Base-by-base conservation (phyloP, 2,797 vertebrate genomes). In the Eupleurogrammus muticus region DNA sequence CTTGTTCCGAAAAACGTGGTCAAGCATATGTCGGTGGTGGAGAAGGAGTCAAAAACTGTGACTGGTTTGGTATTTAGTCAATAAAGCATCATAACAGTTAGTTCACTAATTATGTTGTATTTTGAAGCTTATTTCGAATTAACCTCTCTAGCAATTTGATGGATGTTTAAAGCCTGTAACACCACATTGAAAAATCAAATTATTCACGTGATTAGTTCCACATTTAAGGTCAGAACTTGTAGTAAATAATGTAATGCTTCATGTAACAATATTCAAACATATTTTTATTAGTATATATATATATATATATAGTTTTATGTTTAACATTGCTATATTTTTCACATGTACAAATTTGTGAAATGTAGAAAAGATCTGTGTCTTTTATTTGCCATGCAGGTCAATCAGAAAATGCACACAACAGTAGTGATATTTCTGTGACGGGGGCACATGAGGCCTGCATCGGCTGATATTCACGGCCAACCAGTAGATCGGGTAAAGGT, bases 1-100 rank as follows among this genome's bases (percentile, higher is more conserved):
- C 72, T 74, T 55, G 61, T 64, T 86, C 74, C 68, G 58, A 63
- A 77, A n/a, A 68, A 78, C 54, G 67, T 73, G 81, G 65, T 64
- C 53, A 61, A 63, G 71, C 74, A 63, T 71, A 62, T 70, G 75
- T 73, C 73, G 78, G 70, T 42, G 50, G 68, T 73, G 74, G 65
- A 72, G n/a, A 47, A 50, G 44, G 54, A 77, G 63, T 81, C 70
- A 80, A 77, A 78, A 77, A 77, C 5, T 7, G 69, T 44, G 50
- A 71, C 55, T 47, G 42, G 54, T 50, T 58, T 49, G 44, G 60
- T 74, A 34, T 54, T 58, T 5, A 32, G 48, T 53, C 56, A 60
- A 46, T 24, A 42, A 65, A 52, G 65, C 66, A 60, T 13, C 32
- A 19, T 42, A 53, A 65, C 14, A 51, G 28, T 59, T 51, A 61